Conservation (phyloP, 2,113 vertebrate species). For the Ranitomeya imitator region DNA sequence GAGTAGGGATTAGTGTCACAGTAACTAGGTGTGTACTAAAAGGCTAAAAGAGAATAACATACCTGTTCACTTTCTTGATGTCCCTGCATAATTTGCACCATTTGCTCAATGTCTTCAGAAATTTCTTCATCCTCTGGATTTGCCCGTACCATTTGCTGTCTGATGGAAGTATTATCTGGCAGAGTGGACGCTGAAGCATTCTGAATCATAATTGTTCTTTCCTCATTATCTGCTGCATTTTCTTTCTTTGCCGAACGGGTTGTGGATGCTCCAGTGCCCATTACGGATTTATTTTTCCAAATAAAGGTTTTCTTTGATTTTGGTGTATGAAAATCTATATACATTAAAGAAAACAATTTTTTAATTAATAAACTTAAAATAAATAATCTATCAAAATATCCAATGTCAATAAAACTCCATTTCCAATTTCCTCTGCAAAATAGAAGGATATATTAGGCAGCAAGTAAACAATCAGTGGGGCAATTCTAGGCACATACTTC, state of each 20-base stretch:
- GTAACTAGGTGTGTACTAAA: neutral
- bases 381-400: too few relatives aligned
- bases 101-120: slow-evolving; percentile 51
- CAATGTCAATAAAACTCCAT: neutral
- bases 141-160: slow-evolving; percentile 21
- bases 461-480: too few relatives aligned
- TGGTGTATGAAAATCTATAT: neutral
- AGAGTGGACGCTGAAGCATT: slow-evolving; percentile 47
- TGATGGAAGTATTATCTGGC: slow-evolving; percentile 40
- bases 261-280: slow-evolving; percentile 55
- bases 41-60: neutral
- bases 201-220: neutral
- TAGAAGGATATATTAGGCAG: too few relatives aligned
- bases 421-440: too few relatives aligned
- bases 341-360: neutral
- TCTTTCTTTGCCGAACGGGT: slow-evolving; percentile 4
- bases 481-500: too few relatives aligned
- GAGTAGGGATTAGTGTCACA: too few relatives aligned
- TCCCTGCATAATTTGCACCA: slow-evolving; percentile 21
- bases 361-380: neutral
- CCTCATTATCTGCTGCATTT: neutral
- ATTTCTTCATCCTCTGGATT: slow-evolving; percentile 43
- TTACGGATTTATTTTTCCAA: neutral
- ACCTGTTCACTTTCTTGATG: slow-evolving; percentile 18
- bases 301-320: neutral